These are phyloP conservation scores for Halocynthia aurantium DNA, from an alignment of 23 tunicate genomes.

Conservation along the genomic window DNA sequence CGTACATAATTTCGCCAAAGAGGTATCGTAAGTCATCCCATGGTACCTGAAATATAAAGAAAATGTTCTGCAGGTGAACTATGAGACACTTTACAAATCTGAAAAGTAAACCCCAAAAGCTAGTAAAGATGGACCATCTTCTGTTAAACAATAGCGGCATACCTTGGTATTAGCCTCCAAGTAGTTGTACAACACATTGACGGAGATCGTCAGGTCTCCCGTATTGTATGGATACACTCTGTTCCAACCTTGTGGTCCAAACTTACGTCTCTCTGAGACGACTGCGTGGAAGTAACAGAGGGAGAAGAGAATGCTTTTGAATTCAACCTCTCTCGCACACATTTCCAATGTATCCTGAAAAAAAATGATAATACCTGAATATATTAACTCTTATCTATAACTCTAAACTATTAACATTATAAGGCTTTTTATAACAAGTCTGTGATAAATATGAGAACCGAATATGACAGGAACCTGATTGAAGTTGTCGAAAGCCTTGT, in stretches of 20 bases:
- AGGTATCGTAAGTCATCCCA: constrained; percentile 97
- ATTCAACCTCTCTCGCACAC: constrained; percentile 96
- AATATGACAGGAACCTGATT: constrained; percentile 48
- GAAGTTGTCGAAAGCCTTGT: constrained; percentile 94
- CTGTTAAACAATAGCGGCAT: background rate
- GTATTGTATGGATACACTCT: constrained; percentile 95
- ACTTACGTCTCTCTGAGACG: constrained; percentile 87
- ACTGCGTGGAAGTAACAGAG: constrained; percentile 98
- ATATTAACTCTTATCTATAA: constrained; percentile 6
- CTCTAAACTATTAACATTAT: background rate
- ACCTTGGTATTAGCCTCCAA: constrained; percentile 91
- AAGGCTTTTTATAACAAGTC: background rate
- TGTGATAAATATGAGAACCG: background rate
- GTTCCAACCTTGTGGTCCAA: constrained; percentile 99
- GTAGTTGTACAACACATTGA: constrained; percentile 94
- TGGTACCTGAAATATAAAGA: constrained; percentile 54
- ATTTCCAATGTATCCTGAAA: constrained; percentile 83
- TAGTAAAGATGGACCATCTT: background rate
- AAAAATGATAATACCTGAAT: background rate
- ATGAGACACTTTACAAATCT: no score
- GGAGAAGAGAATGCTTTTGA: constrained; percentile 82
- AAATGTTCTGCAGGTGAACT: background rate
- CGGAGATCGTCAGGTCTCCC: constrained; percentile 96
- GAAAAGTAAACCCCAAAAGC: background rate
- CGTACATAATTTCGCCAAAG: constrained; percentile 99